Evolutionary conservation across 2,113 vertebrate genomes (phyloP), one percentile per base, ranked within the genome.

Genomic region (Cygnus buccinator): DNA sequence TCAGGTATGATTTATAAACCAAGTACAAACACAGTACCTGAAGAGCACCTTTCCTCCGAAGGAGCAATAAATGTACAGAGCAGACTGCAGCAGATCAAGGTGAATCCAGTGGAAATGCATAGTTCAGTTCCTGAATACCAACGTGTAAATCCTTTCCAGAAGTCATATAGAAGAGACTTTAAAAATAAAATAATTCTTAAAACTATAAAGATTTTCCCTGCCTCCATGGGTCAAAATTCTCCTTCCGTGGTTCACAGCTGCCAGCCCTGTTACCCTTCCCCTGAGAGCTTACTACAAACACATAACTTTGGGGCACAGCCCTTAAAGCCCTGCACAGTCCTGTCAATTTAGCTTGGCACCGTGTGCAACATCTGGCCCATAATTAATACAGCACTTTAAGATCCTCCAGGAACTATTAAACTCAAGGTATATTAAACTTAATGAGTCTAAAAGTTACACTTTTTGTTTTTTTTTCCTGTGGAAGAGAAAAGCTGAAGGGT

Each of bases 351-450:
- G 57, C 58, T 87, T 92, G 94, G 83, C 76, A 57, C 29, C 5
- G 21, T 33, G 18, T 61, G 15, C 39, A 93, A 88, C 93, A 96
- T 94, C 92, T 94, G 94, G 92, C 52, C 83, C 39, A 43, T 84
- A 94, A 96, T 93, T 96, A 94, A 92, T 90, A 44, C 35, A 90
- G 57, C 43, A 72, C 71, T 97, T 96, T 68, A 81, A 92, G 85
- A 87, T 82, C 88, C 68, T 90, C 86, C 86, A 94, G 90, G 33
- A 81, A 54, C 62, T 87, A 68, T 78, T 92, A 95, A 90, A 94
- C 57, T 22, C 39, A 84, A 93, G 41, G 31, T 81, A 65, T 68
- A 86, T 78, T 90, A 87, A 95, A 90, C 5, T 21, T 25, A 89
- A 58, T 28, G 6, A 89, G 28, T 61, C 46, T 72, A 78, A 84